Conservation (phyloP, 2,113 vertebrate species). For the Vombatus ursinus region DNA sequence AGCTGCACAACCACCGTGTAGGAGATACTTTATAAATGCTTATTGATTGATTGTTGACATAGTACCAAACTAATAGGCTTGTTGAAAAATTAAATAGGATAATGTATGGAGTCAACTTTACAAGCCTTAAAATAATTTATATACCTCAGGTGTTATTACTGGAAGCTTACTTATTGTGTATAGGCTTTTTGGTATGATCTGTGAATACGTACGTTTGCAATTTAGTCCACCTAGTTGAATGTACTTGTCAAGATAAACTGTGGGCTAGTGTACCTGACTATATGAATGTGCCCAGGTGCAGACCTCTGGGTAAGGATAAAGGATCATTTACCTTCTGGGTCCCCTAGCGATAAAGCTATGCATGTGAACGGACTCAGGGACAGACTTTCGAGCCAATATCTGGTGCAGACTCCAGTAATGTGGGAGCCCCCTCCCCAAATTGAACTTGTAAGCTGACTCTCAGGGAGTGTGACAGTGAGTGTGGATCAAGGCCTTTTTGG, state of each 20-base stretch:
- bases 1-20: not conserved
- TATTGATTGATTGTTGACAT: not conserved
- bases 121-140: not conserved
- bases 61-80: not conserved
- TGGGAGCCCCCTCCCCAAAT: not conserved
- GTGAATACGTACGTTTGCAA: not conserved
- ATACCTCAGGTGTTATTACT: not conserved
- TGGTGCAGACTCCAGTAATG: not conserved
- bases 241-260: not conserved
- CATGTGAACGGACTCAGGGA: not conserved
- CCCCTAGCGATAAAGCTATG: not conserved
- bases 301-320: not conserved
- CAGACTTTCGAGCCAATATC: not conserved
- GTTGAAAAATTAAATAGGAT: not conserved
- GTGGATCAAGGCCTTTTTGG: not conserved
- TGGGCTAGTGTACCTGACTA: not conserved
- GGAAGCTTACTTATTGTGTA: not conserved
- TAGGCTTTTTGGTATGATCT: not conserved
- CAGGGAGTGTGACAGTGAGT: not conserved
- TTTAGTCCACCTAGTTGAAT: not conserved
- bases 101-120: not conserved
- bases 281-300: not conserved
- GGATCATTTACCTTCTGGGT: not conserved
- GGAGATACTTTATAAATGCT: not conserved
- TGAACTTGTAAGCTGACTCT: not conserved